These are phyloP conservation scores for Cerastoderma edule DNA, from an alignment of 2,888 invertebrate genomes.

Conservation along the genomic window DNA sequence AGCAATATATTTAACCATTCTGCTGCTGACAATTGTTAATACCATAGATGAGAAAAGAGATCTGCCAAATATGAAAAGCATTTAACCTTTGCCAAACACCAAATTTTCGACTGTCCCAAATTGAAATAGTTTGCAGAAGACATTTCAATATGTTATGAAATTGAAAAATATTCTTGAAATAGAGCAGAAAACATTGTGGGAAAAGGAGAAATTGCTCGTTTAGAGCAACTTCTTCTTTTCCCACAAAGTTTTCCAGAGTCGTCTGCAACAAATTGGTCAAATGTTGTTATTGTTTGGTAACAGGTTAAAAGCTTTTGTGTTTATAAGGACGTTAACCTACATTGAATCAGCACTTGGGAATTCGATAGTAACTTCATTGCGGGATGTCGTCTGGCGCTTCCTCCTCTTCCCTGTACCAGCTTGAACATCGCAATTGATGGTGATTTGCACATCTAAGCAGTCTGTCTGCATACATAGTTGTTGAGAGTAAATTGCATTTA, in stretches of 20 bases:
- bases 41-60: too few relatives aligned
- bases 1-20: too few relatives aligned
- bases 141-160: too few relatives aligned
- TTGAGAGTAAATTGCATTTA: too few relatives aligned
- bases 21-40: too few relatives aligned
- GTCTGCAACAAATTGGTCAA: not conserved
- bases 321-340: not conserved
- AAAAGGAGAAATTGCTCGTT: slow-evolving; percentile 11
- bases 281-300: not conserved
- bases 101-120: too few relatives aligned
- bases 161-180: not conserved
- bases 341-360: not conserved
- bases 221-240: not conserved
- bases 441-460: slow-evolving; percentile 33
- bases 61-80: too few relatives aligned
- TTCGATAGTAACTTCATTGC: slow-evolving; percentile 9
- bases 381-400: slow-evolving; percentile 35
- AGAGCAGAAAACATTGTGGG: slow-evolving; percentile 12
- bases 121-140: too few relatives aligned
- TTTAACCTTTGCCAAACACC: too few relatives aligned
- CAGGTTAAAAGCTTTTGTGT: not conserved
- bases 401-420: slow-evolving; percentile 19
- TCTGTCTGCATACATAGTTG: not conserved
- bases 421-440: slow-evolving; percentile 42
- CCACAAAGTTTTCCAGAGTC: not conserved